phyloP scores from a whole-genome alignment of 37 sponge, comb jelly and placozoan species.

The Geodia barretti region DNA sequence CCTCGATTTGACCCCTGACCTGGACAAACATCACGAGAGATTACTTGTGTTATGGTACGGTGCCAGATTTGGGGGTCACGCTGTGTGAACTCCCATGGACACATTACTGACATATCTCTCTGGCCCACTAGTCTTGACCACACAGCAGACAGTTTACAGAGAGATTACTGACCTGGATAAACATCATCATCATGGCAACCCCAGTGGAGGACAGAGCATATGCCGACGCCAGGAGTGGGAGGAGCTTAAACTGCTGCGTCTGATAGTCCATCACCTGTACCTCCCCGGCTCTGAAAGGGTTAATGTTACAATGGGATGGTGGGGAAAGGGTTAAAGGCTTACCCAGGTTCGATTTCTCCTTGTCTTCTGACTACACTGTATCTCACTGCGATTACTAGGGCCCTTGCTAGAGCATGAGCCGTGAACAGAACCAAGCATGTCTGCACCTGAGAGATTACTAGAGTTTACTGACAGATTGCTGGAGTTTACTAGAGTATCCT shows the following conservation, averaged over 20 bases:
- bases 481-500: background rate
- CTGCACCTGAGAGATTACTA: slow-evolving; percentile 14
- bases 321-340: slow-evolving; percentile 27
- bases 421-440: slow-evolving; percentile 39
- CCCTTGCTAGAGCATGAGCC: slow-evolving; percentile 51
- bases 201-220: slow-evolving; percentile 70
- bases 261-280: slow-evolving; percentile 86
- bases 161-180: no score
- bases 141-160: no score
- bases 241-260: slow-evolving; percentile 88
- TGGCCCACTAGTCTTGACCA: no score
- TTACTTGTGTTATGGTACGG: no score
- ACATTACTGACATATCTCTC: no score
- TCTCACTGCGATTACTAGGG: slow-evolving; percentile 85
- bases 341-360: slow-evolving; percentile 68
- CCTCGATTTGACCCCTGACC: slow-evolving; percentile 40
- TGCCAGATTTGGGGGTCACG: no score
- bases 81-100: no score
- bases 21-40: no score
- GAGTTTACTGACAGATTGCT: background rate
- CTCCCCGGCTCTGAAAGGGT: slow-evolving; percentile 59
- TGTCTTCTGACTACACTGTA: slow-evolving; percentile 92
- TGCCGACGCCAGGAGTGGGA: slow-evolving; percentile 82
- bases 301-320: background rate
- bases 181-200: slow-evolving; percentile 59